A percentile compares a stretch with the other conserved stretches of the same genome.
Evolutionary conservation across 2,113 vertebrate genomes (phyloP).

Genomic region (Lichenostomus cassidix): DNA sequence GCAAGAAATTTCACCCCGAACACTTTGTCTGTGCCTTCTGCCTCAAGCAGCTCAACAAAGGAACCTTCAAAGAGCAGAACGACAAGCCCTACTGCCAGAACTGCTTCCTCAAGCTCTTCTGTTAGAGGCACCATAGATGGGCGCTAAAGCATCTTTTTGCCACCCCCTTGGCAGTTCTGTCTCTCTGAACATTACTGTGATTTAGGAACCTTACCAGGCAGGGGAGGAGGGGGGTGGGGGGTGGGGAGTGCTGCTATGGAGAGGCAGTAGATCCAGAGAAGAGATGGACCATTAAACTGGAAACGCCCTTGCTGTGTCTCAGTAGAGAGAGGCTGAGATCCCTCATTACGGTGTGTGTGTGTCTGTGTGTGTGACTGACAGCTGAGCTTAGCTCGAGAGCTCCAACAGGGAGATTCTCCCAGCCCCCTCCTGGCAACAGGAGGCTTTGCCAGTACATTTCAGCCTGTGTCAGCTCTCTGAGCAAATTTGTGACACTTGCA

Average conservation of each 20-base stretch:
- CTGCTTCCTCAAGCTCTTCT: slow-evolving; percentile 98
- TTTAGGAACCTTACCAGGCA: slow-evolving; percentile 29
- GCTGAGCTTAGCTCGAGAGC: not conserved
- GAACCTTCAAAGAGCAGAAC: slow-evolving; percentile 99
- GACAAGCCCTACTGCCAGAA: slow-evolving; percentile 99
- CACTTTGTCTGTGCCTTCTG: slow-evolving; percentile 99
- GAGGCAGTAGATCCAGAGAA: slow-evolving; percentile 33
- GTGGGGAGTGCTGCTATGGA: not conserved
- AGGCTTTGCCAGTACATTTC: not conserved
- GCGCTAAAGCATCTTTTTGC: slow-evolving; percentile 41
- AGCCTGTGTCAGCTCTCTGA: not conserved
- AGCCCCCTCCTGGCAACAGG: not conserved
- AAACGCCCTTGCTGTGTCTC: slow-evolving; percentile 56
- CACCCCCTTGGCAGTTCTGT: slow-evolving; percentile 42
- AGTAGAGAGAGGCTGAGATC: slow-evolving; percentile 37
- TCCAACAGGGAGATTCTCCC: not conserved
- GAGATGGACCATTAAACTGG: slow-evolving; percentile 50
- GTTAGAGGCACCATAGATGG: slow-evolving; percentile 73
- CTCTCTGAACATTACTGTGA: slow-evolving; percentile 60
- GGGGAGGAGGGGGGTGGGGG: slow-evolving; percentile 1
- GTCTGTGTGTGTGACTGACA: not conserved
- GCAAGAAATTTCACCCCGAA: slow-evolving; percentile 98
- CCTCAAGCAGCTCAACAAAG: slow-evolving; percentile 99
- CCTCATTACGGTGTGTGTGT: not conserved
- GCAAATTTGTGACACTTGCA: not conserved